Base-by-base conservation (phyloP, 1,140 invertebrate genomes). In the Mercenaria mercenaria region DNA sequence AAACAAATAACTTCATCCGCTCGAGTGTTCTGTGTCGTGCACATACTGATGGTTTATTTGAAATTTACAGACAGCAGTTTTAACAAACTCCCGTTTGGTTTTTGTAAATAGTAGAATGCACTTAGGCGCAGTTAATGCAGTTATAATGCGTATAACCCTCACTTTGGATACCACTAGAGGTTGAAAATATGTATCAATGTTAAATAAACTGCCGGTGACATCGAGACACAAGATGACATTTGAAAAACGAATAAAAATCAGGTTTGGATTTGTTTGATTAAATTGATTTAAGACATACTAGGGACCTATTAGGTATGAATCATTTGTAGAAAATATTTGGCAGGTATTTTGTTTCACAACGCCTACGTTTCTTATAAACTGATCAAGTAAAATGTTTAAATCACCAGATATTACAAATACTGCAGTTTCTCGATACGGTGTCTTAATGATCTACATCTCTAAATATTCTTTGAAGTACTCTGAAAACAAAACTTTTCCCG, bases 1-100 rank as follows among this genome's bases (percentile, higher is more conserved):
- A 87, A 87, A 79, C 85, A 87, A 87, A 87, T 79, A 87, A 76
- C 72, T 77, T 87, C 52, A 61, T 50, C 52, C 47, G n/a, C 39
- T 87, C 85, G 47, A 87, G 86, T 41, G 74, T 18, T 56, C 29
- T 64, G 76, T 69, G 76, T 50, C 86, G 86, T 88, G 77, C 77
- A 56, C 20, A 29, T 26, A 85, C 26, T 47, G 69, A 72, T 56
- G 39, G 67, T 85, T 69, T 59, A 59, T 85, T 85, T 85, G 34
- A 85, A 32, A 72, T 82, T 32, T 82, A 82, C 37, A 64, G 56
- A 64, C 52, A 43, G 11, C 23, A 18, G 37, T 82, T 67, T 82
- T 82, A 67, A 64, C 52, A 50, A 67, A 64, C 80, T 82, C 59
- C 80, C 15, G n/a, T 82, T 37, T 11, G 52, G 77, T 13, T 74